Percentiles rank a stretch among this genome's conserved stretches.
Evolutionary conservation across 2,888 invertebrate species (phyloP).

Genomic region (Cheilosia vulpina): DNA sequence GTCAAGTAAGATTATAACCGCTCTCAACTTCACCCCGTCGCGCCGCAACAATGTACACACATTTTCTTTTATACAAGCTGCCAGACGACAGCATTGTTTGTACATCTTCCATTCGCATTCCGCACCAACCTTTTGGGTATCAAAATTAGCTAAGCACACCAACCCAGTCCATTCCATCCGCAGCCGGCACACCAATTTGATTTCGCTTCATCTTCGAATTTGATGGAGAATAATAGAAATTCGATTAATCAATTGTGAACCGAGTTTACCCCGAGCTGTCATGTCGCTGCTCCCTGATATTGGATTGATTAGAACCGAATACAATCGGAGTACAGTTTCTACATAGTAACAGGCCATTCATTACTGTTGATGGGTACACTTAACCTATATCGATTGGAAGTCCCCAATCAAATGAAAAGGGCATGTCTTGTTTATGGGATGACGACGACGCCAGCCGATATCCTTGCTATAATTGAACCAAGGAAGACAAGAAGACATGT

Average conservation of each 20-base stretch:
- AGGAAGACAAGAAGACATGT: slow-evolving; percentile 66
- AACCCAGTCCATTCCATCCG: neutral
- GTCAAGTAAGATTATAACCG: neutral
- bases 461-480: slow-evolving; percentile 69
- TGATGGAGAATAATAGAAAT: slow-evolving; percentile 68
- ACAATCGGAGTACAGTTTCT: slow-evolving; percentile 61
- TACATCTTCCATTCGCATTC: neutral
- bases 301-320: slow-evolving; percentile 69
- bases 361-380: slow-evolving; percentile 69
- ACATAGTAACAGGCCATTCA: slow-evolving; percentile 68
- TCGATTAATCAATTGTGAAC: slow-evolving; percentile 73
- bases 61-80: neutral
- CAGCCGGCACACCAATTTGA: slow-evolving; percentile 11
- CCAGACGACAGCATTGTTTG: slow-evolving; percentile 2
- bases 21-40: neutral
- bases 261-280: slow-evolving; percentile 69
- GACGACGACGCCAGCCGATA: slow-evolving; percentile 22
- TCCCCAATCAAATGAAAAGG: slow-evolving; percentile 47
- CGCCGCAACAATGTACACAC: neutral
- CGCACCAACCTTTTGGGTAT: neutral
- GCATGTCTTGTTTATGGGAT: slow-evolving; percentile 8
- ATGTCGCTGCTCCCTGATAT: slow-evolving; percentile 66
- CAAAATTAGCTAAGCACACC: slow-evolving; percentile 51
- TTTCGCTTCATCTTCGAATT: slow-evolving; percentile 39
- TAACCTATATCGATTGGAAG: slow-evolving; percentile 67